phyloP scores from a whole-genome alignment of 2,113 vertebrate species.

The Carassius gibelio region DNA sequence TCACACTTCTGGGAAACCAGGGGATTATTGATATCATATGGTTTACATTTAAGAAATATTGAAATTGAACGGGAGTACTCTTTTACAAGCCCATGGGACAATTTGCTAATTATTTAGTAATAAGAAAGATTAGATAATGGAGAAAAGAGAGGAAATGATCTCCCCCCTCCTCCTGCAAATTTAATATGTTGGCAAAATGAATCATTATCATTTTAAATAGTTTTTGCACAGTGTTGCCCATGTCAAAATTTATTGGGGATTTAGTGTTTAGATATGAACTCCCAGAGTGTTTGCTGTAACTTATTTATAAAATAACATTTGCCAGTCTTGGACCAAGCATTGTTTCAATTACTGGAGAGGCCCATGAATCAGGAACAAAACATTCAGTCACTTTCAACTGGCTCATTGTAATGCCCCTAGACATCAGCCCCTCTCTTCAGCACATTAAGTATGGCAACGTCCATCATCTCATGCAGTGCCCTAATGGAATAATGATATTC shows the following conservation, averaged over 20 bases:
- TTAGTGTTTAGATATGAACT: not conserved
- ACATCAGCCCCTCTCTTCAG: not conserved
- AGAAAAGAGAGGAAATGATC: conserved; percentile 2
- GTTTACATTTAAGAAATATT: conserved; percentile 24
- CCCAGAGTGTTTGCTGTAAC: conserved; percentile 33
- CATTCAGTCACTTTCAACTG: conserved; percentile 29
- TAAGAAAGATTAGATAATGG: conserved; percentile 25
- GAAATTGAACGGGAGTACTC: not conserved
- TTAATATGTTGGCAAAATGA: conserved; percentile 36
- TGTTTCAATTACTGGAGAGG: not conserved
- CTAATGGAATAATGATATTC: conserved; percentile 48
- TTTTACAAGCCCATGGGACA: conserved; percentile 26
- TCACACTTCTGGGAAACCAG: conserved; percentile 19
- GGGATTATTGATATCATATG: conserved; percentile 21
- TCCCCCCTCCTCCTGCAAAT: not conserved
- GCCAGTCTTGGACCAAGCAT: not conserved
- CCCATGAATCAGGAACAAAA: conserved; percentile 26
- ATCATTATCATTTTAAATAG: conserved; percentile 30
- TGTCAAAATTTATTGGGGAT: conserved; percentile 32
- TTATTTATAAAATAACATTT: not conserved
- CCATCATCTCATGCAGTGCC: conserved; percentile 2
- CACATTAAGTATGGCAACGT: conserved; percentile 33
- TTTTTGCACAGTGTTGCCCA: conserved; percentile 21
- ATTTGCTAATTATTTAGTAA: conserved; percentile 26
- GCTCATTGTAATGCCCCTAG: conserved; percentile 30